Evolutionary conservation across 2,888 invertebrate species (phyloP).

Genomic region (Exephanes ischioxanthus): DNA sequence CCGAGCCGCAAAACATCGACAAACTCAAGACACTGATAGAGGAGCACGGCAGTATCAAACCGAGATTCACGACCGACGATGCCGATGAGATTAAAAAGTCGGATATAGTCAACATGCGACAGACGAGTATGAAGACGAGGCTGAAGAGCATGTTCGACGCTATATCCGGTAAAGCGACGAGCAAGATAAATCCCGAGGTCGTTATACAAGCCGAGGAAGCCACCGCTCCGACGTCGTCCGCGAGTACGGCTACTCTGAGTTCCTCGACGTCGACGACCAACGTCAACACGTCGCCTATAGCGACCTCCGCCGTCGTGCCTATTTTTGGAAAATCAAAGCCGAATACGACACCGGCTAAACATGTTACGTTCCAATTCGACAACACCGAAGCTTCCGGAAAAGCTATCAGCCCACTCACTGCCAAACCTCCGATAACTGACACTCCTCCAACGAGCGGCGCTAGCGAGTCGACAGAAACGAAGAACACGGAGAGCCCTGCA

Average conservation of each 20-base stretch:
- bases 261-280: constrained; percentile 80
- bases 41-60: constrained; percentile 78
- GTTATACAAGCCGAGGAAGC: constrained; percentile 82
- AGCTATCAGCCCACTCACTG: constrained; percentile 9
- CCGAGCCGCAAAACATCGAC: constrained; percentile 80
- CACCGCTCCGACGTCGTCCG: constrained; percentile 65
- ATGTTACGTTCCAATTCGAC: constrained; percentile 78
- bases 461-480: constrained; percentile 2
- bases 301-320: constrained; percentile 79
- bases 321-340: constrained; percentile 73
- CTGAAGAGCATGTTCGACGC: constrained; percentile 84
- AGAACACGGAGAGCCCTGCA: constrained; percentile 16
- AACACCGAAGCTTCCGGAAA: constrained; percentile 37
- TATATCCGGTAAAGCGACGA: constrained; percentile 82
- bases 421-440: constrained; percentile 1
- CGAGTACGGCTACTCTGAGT: constrained; percentile 73
- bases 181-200: constrained; percentile 81
- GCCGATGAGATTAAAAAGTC: constrained; percentile 82
- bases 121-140: constrained; percentile 82
- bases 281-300: constrained; percentile 81
- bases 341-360: constrained; percentile 72
- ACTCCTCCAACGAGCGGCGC: constrained; percentile 10
- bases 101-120: constrained; percentile 82
- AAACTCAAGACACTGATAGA: constrained; percentile 79
- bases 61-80: constrained; percentile 78